These are phyloP conservation scores for Capromys pilorides DNA, from an alignment of 2,797 vertebrate genomes.

Conservation along the genomic window DNA sequence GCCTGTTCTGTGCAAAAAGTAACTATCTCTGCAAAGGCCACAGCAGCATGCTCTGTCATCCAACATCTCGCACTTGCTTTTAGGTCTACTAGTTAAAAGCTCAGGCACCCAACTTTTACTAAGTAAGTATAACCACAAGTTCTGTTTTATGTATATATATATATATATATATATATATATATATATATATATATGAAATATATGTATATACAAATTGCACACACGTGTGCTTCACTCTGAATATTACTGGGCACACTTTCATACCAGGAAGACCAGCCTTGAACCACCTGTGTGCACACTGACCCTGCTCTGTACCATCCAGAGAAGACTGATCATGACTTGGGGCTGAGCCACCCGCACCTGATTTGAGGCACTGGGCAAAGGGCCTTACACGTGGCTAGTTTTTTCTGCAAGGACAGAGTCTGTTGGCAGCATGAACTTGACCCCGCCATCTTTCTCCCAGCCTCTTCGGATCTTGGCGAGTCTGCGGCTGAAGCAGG, in stretches of 20 bases:
- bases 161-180: neutral
- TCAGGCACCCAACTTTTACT: slow-evolving; percentile 53
- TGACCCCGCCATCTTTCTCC: slow-evolving; percentile 85
- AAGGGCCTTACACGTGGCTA: slow-evolving; percentile 83
- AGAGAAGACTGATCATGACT: slow-evolving; percentile 58
- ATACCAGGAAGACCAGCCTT: slow-evolving; percentile 56
- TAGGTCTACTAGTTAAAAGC: slow-evolving; percentile 39
- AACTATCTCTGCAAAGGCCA: neutral
- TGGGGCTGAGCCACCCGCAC: neutral
- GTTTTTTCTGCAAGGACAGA: slow-evolving; percentile 80
- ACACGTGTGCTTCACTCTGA: slow-evolving; percentile 46
- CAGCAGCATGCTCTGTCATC: neutral
- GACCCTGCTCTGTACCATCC: slow-evolving; percentile 29
- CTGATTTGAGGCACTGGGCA: neutral
- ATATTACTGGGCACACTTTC: slow-evolving; percentile 28
- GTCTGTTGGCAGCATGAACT: slow-evolving; percentile 70
- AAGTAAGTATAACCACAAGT: slow-evolving; percentile 58
- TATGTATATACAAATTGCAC: slow-evolving; percentile 1
- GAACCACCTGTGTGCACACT: slow-evolving; percentile 41
- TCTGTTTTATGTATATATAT: slow-evolving; percentile 16
- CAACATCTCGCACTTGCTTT: slow-evolving; percentile 42
- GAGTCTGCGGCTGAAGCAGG: slow-evolving; percentile 88
- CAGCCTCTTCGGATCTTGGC: slow-evolving; percentile 91
- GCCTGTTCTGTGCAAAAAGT: slow-evolving; percentile 5
- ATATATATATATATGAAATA: slow-evolving; percentile 46